Evolutionary conservation across 2,888 invertebrate species (phyloP), one percentile per base, ranked within the genome.

Genomic region (Drosophila greeni): DNA sequence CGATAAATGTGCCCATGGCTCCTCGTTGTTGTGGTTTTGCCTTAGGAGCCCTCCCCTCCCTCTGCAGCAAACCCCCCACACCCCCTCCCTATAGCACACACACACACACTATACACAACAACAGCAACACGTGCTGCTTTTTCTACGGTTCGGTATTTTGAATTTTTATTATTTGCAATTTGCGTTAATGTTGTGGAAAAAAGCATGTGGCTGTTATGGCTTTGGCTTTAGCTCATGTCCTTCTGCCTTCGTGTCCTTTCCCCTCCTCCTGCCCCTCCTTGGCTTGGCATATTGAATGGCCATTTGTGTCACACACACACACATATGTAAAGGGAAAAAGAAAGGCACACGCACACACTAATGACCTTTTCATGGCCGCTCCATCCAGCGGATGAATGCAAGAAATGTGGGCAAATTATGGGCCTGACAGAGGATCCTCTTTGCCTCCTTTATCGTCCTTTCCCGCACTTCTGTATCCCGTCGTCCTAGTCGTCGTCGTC

Each of bases 131-230:
- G 84, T 79, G 82, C 79, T 72, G 70, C 67, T 72, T 73, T 73
- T 68, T 68, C 70, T 83, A 70, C 72, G 72, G 84, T 83, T 79
- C 66, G 80, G 78, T 76, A 84, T 83, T 85, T 84, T 85, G 84
- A 84, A 85, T 85, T 83, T 83, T 84, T 85, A 85, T 84, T 85
- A 81, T 83, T 78, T 83, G 85, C 86, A 83, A 84, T 85, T 85
- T 85, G 84, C 83, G 86, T 84, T 85, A 85, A 84, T 84, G 83
- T 85, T 85, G 84, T 85, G 85, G 85, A 84, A 83, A 85, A 84
- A 81, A 76, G 76, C 83, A 83, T 83, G 83, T 84, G 83, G 76
- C 84, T 84, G 76, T 80, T 84, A 82, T 83, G 76, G 84, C 75
- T 83, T 83, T 84, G 72, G 74, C 82, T 73, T 76, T 73, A 56